Evolutionary conservation across 2,797 vertebrate species (phyloP).

Genomic region (Leptatherina wallacei): DNA sequence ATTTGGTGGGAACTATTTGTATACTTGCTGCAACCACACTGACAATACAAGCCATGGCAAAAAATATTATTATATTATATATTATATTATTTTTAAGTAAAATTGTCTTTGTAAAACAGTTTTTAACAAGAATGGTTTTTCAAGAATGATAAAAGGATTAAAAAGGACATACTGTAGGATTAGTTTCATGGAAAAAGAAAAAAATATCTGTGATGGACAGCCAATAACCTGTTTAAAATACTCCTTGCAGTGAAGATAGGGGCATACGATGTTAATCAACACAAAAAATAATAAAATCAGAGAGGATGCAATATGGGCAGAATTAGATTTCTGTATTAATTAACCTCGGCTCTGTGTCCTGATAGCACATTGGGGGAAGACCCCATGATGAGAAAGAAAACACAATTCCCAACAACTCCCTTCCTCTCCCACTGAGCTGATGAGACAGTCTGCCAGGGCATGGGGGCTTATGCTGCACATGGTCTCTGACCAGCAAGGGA

Average conservation of each 20-base stretch:
- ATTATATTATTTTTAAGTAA: slow-evolving; percentile 14
- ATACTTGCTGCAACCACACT: slow-evolving; percentile 85
- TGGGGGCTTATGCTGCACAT: slow-evolving; percentile 35
- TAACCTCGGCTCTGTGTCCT: slow-evolving; percentile 67
- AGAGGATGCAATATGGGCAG: slow-evolving; percentile 69
- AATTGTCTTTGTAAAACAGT: not conserved
- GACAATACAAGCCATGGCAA: too few relatives aligned
- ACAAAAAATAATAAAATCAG: slow-evolving; percentile 73
- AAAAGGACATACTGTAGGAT: not conserved
- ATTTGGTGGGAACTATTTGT: slow-evolving; percentile 90
- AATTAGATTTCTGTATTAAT: slow-evolving; percentile 82
- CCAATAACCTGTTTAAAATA: slow-evolving; percentile 43
- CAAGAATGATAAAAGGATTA: not conserved
- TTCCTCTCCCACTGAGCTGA: slow-evolving; percentile 67
- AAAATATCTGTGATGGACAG: slow-evolving; percentile 9
- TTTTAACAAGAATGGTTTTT: not conserved
- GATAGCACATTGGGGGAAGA: slow-evolving; percentile 70
- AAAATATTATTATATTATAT: too few relatives aligned
- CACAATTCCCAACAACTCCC: slow-evolving; percentile 69
- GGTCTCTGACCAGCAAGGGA: slow-evolving; percentile 44
- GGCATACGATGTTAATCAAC: slow-evolving; percentile 70
- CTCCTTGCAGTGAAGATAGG: slow-evolving; percentile 33
- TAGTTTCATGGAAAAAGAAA: not conserved
- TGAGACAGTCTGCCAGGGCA: slow-evolving; percentile 60
- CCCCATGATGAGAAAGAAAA: slow-evolving; percentile 77